Conservation (phyloP, 2,113 vertebrate species). For the Ceyx melanurus region DNA sequence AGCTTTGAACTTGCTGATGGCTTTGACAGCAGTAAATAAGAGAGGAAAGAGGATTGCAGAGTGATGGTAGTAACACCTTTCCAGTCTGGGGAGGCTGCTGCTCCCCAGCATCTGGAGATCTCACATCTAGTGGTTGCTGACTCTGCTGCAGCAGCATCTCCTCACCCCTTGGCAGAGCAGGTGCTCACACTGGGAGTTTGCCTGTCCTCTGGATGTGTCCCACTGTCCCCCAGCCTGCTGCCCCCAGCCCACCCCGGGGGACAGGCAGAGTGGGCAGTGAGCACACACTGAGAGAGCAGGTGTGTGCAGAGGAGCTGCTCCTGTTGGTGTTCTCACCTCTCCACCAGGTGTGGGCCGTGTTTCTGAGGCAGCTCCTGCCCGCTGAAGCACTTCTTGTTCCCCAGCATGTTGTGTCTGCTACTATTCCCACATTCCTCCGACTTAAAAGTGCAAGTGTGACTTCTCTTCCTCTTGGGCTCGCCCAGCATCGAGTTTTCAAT, state of each 20-base stretch:
- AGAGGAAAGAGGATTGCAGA: not conserved
- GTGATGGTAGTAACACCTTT: not conserved
- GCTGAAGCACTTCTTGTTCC: not conserved
- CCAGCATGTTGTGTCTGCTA: not conserved
- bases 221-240: not conserved
- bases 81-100: not conserved
- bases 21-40: conserved; percentile 10
- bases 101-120: conserved; percentile 5
- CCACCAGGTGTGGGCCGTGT: not conserved
- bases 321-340: not conserved
- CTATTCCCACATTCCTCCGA: not conserved
- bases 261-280: not conserved
- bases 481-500: not conserved
- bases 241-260: not conserved
- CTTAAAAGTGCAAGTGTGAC: not conserved
- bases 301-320: not conserved
- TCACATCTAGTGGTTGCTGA: not conserved
- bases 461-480: not conserved
- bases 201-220: not conserved
- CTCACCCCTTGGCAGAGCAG: conserved; percentile 13
- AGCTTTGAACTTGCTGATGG: conserved; percentile 33
- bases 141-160: not conserved
- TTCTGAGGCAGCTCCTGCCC: not conserved
- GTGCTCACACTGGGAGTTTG: not conserved
- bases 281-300: not conserved